These are phyloP conservation scores for Epizoanthus rinbou DNA, from an alignment of 92 coral and sea anemone species.

Conservation along the genomic window DNA sequence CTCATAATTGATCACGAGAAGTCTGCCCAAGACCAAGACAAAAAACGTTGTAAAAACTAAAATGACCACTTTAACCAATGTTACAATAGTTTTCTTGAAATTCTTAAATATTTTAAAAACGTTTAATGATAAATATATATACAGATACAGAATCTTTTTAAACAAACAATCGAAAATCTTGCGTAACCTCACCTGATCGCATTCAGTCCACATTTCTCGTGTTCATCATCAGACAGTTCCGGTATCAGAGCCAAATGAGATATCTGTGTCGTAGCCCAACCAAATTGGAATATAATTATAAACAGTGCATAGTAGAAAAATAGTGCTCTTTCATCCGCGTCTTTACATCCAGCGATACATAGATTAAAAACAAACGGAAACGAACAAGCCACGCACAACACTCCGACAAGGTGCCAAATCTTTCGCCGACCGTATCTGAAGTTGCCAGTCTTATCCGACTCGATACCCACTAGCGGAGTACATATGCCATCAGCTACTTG, in stretches of 20 bases:
- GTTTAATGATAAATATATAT: too few species aligned
- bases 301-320: conserved; percentile 86
- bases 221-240: conserved; percentile 77
- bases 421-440: conserved; percentile 87
- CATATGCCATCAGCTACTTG: conserved; percentile 93
- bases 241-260: conserved; percentile 96
- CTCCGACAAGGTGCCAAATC: conserved; percentile 94
- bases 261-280: conserved; percentile 99
- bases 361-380: conserved; percentile 93
- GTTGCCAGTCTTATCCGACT: conserved; percentile 89
- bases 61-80: too few species aligned
- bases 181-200: conserved; percentile 73
- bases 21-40: too few species aligned
- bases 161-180: conserved; percentile 22
- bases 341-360: conserved; percentile 73
- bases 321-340: conserved; percentile 57
- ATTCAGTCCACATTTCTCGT: conserved; percentile 80
- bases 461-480: conserved; percentile 96
- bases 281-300: conserved; percentile 92
- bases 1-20: too few species aligned
- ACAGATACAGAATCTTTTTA: neutral
- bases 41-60: too few species aligned
- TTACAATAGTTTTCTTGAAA: too few species aligned
- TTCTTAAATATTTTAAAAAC: too few species aligned
- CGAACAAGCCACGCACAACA: conserved; percentile 74